Conservation (phyloP, 2,888 invertebrate genomes). For the Caenorhabditis sp. region DNA sequence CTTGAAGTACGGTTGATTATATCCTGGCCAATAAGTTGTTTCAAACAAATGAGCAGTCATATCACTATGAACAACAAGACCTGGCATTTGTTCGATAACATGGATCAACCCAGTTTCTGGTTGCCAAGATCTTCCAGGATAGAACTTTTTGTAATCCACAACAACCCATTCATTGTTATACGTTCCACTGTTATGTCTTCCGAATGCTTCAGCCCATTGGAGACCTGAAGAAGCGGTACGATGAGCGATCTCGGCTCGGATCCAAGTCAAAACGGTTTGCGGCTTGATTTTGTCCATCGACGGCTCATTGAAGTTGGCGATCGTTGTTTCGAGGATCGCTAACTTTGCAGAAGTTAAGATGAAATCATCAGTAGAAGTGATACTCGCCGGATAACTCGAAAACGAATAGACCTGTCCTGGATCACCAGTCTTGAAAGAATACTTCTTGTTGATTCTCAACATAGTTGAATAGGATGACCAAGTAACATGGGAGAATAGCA, state of each 20-base stretch:
- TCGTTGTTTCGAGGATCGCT: slow-evolving; percentile 81
- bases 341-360: slow-evolving; percentile 61
- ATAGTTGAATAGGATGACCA: slow-evolving; percentile 67
- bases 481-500: slow-evolving; percentile 69
- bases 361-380: slow-evolving; percentile 68
- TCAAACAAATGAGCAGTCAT: slow-evolving; percentile 56
- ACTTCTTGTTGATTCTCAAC: slow-evolving; percentile 73
- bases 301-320: slow-evolving; percentile 80
- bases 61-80: slow-evolving; percentile 59
- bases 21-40: slow-evolving; percentile 80
- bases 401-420: slow-evolving; percentile 68
- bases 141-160: slow-evolving; percentile 80
- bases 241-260: slow-evolving; percentile 78
- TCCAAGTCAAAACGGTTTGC: slow-evolving; percentile 75
- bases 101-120: slow-evolving; percentile 75
- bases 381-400: slow-evolving; percentile 68
- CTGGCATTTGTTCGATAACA: slow-evolving; percentile 81
- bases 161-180: slow-evolving; percentile 82
- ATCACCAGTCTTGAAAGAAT: slow-evolving; percentile 46
- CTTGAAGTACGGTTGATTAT: slow-evolving; percentile 77
- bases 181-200: slow-evolving; percentile 81
- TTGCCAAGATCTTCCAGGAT: slow-evolving; percentile 27
- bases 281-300: slow-evolving; percentile 78
- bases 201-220: slow-evolving; percentile 72
- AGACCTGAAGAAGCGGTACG: slow-evolving; percentile 46